Evolutionary conservation across 2,797 vertebrate species (phyloP), one percentile per base, ranked within the genome.

Genomic region (Argyrosomus regius): DNA sequence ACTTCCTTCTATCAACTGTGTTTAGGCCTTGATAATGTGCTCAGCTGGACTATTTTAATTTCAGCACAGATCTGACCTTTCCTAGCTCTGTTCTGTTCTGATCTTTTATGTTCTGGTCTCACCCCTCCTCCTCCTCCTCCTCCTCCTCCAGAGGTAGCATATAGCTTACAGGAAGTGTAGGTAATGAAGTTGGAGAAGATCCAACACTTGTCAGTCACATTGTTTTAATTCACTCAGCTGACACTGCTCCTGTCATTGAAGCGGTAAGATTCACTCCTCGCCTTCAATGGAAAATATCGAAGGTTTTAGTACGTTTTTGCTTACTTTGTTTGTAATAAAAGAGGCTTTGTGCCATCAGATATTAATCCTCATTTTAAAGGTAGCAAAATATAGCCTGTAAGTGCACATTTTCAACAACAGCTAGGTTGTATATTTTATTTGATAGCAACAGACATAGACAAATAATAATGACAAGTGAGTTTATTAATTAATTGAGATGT

Each of bases 151-250:
- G 31, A 60, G 41, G 45, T 12, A 66, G 72, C 64, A 46, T 58
- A 43, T 20, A 64, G 83, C 63, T 92, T 88, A 86, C 87, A 89
- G 89, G 90, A 91, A 91, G 66, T 77, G 78, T 61, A 43, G 60
- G 45, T 84, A 82, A 88, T 82, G 86, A 88, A 82, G 86, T 60
- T 93, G 93, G 91, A 91, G 74, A 49, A 17, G 62, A 70, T 91
- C 90, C 90, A 91, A 26, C 87, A 48, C 57, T 73, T 87, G 89
- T 90, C 92, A 89, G 53, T 91, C 91, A 90, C 53, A 0, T 26
- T 28, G 86, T 76, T 83, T 85, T 89, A 87, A 92, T 92, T 90
- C 89, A 90, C 89, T 91, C 84, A 80, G 88, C 84, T 72, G 76
- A 80, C 77, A 67, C 75, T 12, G 59, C 64, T 87, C 54, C 78